Conservation (phyloP, 2,888 invertebrate species). For the Neoaliturus tenellus region DNA sequence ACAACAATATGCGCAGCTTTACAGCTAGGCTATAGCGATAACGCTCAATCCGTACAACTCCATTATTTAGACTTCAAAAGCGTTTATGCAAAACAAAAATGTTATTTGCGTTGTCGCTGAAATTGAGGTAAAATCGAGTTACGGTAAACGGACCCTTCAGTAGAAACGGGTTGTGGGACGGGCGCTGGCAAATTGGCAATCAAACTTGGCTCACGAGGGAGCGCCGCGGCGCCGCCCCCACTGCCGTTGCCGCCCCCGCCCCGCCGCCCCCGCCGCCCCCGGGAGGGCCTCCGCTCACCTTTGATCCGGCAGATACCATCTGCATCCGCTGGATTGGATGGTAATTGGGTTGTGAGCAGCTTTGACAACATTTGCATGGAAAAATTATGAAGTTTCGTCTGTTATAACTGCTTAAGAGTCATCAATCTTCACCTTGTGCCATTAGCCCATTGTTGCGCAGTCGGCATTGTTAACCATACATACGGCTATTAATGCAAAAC, state of each 20-base stretch:
- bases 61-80: conserved; percentile 40
- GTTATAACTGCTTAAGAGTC: too few relatives aligned
- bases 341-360: neutral
- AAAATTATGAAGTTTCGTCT: too few relatives aligned
- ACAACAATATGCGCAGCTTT: conserved; percentile 9
- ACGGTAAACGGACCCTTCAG: conserved; percentile 16
- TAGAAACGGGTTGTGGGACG: conserved; percentile 9
- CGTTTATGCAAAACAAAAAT: conserved; percentile 48
- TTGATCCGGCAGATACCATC: neutral
- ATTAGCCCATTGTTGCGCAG: too few relatives aligned
- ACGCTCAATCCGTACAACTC: conserved; percentile 10
- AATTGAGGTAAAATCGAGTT: conserved; percentile 48
- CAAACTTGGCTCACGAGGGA: conserved; percentile 30
- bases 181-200: conserved; percentile 41
- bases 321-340: conserved; percentile 5
- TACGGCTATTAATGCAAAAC: too few relatives aligned
- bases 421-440: too few relatives aligned
- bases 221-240: neutral
- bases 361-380: conserved; percentile 6
- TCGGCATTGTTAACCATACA: too few relatives aligned
- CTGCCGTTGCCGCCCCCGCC: neutral
- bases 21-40: neutral
- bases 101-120: conserved; percentile 26
- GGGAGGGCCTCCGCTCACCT: neutral
- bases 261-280: neutral